Conservation (phyloP, 2,113 vertebrate species). For the Melanostigma gelatinosum region DNA sequence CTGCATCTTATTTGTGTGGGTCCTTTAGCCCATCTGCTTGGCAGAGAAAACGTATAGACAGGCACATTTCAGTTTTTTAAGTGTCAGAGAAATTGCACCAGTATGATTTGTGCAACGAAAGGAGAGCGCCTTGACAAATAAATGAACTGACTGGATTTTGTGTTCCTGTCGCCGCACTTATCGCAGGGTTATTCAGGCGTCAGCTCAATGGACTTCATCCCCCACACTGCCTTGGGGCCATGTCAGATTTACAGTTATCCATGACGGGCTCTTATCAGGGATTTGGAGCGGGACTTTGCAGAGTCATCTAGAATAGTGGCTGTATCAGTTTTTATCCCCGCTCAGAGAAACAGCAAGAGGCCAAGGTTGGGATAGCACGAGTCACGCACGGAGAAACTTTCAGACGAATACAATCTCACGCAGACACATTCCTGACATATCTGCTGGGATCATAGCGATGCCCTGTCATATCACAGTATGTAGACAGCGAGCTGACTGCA, state of each 20-base stretch:
- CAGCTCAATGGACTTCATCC: conserved; percentile 68
- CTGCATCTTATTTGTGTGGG: conserved; percentile 68
- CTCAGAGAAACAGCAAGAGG: conserved; percentile 62
- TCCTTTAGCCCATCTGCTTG: conserved; percentile 64
- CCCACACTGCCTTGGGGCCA: conserved; percentile 73
- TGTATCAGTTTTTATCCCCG: conserved; percentile 54
- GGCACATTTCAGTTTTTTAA: conserved; percentile 62
- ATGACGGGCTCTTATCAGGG: conserved; percentile 74
- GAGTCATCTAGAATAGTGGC: conserved; percentile 76
- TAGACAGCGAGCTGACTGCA: conserved; percentile 56
- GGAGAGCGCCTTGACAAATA: conserved; percentile 66
- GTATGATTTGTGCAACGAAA: conserved; percentile 68
- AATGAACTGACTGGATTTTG: conserved; percentile 65
- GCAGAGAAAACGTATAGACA: conserved; percentile 59
- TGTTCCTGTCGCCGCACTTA: conserved; percentile 52
- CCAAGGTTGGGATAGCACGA: conserved; percentile 61
- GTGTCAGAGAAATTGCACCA: conserved; percentile 60
- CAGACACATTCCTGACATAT: conserved; percentile 34
- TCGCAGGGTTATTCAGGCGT: conserved; percentile 64
- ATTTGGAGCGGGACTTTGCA: conserved; percentile 76
- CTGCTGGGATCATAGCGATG: conserved; percentile 56
- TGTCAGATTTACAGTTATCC: conserved; percentile 79
- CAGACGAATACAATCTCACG: conserved; percentile 39
- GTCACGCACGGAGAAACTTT: conserved; percentile 43
- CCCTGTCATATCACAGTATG: conserved; percentile 39